Percentiles rank a stretch among this genome's conserved stretches.
These are phyloP conservation scores for Megaleporinus macrocephalus DNA, from an alignment of 2,113 vertebrate species.

Conservation along the genomic window DNA sequence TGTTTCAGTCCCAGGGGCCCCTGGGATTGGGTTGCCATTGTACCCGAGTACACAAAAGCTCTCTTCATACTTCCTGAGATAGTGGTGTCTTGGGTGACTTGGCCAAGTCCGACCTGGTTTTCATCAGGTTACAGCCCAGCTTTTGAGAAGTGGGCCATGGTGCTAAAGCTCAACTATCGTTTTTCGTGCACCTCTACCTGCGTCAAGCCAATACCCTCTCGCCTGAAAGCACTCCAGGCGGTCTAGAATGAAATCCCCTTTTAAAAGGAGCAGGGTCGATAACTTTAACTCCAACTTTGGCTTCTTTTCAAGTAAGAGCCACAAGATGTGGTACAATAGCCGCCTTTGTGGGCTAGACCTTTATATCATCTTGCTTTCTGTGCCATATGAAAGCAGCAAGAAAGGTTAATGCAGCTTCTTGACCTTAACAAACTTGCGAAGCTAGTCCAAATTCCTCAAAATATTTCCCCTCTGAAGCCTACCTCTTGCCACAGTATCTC, in stretches of 20 bases:
- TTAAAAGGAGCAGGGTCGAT: background rate
- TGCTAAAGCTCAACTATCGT: conserved; percentile 49
- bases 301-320: background rate
- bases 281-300: conserved; percentile 19
- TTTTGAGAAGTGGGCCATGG: conserved; percentile 59
- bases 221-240: conserved; percentile 17
- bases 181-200: conserved; percentile 34
- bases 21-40: conserved; percentile 58
- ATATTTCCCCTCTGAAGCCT: background rate
- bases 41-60: conserved; percentile 65
- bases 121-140: conserved; percentile 65
- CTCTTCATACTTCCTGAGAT: conserved; percentile 47
- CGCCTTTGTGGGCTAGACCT: conserved; percentile 14
- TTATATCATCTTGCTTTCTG: conserved; percentile 9
- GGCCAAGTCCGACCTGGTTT: conserved; percentile 54
- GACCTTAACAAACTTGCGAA: background rate
- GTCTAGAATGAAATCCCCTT: conserved; percentile 24
- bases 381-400: conserved; percentile 2
- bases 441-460: background rate
- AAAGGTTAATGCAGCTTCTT: background rate
- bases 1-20: conserved; percentile 64
- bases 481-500: background rate
- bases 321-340: conserved; percentile 25
- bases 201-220: conserved; percentile 42
- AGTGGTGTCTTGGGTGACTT: conserved; percentile 53